phyloP scores from a whole-genome alignment of 1,140 invertebrate genomes.

The Zaprionus africanus region DNA sequence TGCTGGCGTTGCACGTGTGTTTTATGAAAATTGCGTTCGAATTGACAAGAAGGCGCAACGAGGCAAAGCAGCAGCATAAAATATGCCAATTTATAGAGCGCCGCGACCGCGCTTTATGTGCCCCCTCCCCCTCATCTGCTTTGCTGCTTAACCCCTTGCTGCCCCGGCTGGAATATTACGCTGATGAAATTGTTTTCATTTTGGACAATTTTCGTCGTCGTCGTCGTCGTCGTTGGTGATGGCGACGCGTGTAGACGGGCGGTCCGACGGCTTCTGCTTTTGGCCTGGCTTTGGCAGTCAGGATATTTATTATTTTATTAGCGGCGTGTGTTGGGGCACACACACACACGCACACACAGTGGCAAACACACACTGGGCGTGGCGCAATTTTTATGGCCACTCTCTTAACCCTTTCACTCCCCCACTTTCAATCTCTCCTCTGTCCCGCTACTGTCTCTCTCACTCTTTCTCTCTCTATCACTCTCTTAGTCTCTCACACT shows the following conservation, averaged over 20 bases:
- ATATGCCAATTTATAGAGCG: conserved; percentile 76
- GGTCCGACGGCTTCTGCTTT: conserved; percentile 17
- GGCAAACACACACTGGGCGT: conserved; percentile 49
- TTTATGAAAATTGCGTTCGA: conserved; percentile 82
- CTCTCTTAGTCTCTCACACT: neutral
- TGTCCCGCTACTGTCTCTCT: neutral
- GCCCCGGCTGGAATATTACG: conserved; percentile 38
- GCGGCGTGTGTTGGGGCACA: conserved; percentile 65
- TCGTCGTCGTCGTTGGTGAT: neutral
- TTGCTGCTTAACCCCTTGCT: conserved; percentile 12
- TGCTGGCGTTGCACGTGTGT: conserved; percentile 57
- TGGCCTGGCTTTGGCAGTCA: conserved; percentile 40
- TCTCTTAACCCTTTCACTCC: conserved; percentile 56
- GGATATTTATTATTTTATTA: conserved; percentile 83
- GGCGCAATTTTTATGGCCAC: conserved; percentile 61
- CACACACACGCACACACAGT: neutral
- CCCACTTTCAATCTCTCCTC: neutral
- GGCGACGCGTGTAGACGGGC: conserved; percentile 40
- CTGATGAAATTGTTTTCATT: conserved; percentile 77
- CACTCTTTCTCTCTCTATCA: neutral
- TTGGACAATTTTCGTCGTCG: conserved; percentile 9
- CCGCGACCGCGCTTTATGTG: conserved; percentile 64
- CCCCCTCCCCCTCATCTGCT: neutral
- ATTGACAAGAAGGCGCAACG: conserved; percentile 62
- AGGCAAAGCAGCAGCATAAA: conserved; percentile 60